Evolutionary conservation across 2,888 invertebrate species (phyloP).

Genomic region (Amblyteles armatorius): DNA sequence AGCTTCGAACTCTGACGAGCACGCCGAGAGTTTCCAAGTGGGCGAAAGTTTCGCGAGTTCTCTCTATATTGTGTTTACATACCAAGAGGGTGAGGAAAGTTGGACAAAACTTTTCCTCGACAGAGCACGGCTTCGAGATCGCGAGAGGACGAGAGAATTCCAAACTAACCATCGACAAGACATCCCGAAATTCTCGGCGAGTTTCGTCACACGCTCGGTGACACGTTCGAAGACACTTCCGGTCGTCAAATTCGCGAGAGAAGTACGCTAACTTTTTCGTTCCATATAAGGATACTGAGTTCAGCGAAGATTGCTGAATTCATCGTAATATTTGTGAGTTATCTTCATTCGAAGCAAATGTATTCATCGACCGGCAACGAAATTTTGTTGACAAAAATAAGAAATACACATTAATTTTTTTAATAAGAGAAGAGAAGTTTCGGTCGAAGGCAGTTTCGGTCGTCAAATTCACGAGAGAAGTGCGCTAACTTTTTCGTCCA

Average conservation of each 20-base stretch:
- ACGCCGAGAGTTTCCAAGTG: slow-evolving; percentile 11
- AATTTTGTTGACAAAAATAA: too few species aligned
- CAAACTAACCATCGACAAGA: slow-evolving; percentile 15
- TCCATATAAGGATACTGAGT: neutral
- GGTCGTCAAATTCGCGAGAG: neutral
- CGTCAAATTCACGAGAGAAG: neutral
- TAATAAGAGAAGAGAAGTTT: too few species aligned
- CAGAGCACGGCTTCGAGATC: neutral
- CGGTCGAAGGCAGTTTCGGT: too few species aligned
- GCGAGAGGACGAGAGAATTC: neutral
- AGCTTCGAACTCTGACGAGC: slow-evolving; percentile 23
- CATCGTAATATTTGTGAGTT: neutral
- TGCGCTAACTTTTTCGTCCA: neutral
- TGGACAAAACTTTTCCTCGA: neutral
- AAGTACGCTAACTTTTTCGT: neutral
- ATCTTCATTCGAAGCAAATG: too few species aligned
- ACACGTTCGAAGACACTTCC: slow-evolving; percentile 7
- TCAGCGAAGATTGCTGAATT: neutral
- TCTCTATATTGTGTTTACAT: slow-evolving; percentile 5
- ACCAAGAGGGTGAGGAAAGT: neutral
- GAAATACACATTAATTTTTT: too few species aligned
- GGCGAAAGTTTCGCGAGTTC: slow-evolving; percentile 11
- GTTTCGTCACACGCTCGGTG: slow-evolving; percentile 8
- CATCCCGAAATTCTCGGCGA: neutral
- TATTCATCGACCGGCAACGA: too few species aligned